Conservation (phyloP, 2,888 invertebrate genomes). For the Amiota minor region DNA sequence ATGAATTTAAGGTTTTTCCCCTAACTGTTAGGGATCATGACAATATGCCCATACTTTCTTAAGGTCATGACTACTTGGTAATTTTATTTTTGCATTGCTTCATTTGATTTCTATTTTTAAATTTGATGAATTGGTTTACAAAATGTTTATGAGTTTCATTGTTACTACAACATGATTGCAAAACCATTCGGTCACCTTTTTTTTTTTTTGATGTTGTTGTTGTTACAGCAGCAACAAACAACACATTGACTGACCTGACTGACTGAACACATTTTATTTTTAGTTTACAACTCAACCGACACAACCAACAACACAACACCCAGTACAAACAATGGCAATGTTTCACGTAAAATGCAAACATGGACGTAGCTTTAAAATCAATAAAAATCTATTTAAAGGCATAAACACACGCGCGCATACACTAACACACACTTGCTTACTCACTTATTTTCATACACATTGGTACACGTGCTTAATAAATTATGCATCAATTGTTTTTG, state of each 20-base stretch:
- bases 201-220: not conserved
- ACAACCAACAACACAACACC: too few species aligned
- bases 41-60: too few species aligned
- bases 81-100: too few species aligned
- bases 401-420: conserved; percentile 35
- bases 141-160: too few species aligned
- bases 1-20: too few species aligned
- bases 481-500: conserved; percentile 39
- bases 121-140: too few species aligned
- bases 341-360: conserved; percentile 34
- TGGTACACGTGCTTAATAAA: conserved; percentile 57
- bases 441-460: conserved; percentile 33
- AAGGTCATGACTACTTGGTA: too few species aligned
- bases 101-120: too few species aligned
- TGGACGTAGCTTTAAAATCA: conserved; percentile 57
- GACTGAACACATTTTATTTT: conserved; percentile 56
- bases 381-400: conserved; percentile 62
- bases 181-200: too few species aligned
- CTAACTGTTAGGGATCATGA: too few species aligned
- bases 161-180: too few species aligned
- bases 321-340: conserved; percentile 34
- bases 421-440: conserved; percentile 13
- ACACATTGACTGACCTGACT: conserved; percentile 17
- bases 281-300: conserved; percentile 44
- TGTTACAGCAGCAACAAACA: not conserved